These are phyloP conservation scores for Formica selysi DNA, from an alignment of 1,140 invertebrate genomes.

Conservation along the genomic window DNA sequence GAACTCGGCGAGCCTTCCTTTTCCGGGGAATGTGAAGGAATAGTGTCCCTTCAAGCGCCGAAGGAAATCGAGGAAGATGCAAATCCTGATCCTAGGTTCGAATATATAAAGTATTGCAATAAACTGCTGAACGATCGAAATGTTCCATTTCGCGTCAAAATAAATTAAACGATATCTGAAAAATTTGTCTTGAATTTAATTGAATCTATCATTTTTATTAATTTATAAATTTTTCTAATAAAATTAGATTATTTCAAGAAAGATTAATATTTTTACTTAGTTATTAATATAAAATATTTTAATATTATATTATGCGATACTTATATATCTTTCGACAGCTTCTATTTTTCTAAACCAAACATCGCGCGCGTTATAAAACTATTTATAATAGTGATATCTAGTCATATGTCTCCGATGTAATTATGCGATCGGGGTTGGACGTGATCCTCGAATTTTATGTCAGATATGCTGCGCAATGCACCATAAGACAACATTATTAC, in stretches of 20 bases:
- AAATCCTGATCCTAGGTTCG: conserved; percentile 74
- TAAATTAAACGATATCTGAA: neutral
- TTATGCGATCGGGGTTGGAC: neutral
- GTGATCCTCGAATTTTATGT: conserved; percentile 57
- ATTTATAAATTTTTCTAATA: neutral
- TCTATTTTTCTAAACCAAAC: neutral
- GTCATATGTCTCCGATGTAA: neutral
- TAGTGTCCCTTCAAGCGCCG: conserved; percentile 60
- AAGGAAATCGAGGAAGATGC: conserved; percentile 67
- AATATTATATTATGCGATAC: neutral
- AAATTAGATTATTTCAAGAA: neutral
- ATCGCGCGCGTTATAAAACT: neutral
- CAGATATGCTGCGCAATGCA: conserved; percentile 83
- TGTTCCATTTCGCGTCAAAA: neutral
- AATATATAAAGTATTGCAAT: conserved; percentile 26
- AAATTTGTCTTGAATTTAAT: neutral
- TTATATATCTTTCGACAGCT: neutral
- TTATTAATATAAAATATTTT: neutral
- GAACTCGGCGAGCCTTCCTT: conserved; percentile 77
- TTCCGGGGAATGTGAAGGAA: conserved; percentile 75
- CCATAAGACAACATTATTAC: conserved; percentile 88
- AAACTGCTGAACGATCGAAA: conserved; percentile 2
- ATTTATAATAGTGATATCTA: neutral
- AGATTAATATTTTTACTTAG: neutral
- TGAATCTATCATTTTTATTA: neutral